A percentile compares a stretch with the other conserved stretches of the same genome.
Conservation (phyloP, 2,113 vertebrate genomes). For the Crotalus horridus region DNA sequence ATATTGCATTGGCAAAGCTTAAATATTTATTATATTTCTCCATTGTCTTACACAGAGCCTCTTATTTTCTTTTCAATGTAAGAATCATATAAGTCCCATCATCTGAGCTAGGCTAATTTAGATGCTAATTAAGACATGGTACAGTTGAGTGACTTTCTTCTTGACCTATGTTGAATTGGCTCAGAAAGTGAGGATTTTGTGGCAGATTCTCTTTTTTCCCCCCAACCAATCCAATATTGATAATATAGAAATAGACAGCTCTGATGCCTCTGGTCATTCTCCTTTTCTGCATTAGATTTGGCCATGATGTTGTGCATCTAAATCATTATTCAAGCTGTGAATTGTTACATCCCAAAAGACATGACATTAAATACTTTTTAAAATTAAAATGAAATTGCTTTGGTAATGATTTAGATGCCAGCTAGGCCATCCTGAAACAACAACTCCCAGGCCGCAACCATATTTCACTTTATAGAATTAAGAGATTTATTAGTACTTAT, state of each 20-base stretch:
- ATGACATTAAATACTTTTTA: background rate
- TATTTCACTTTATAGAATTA: background rate
- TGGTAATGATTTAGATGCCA: background rate
- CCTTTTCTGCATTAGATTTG: background rate
- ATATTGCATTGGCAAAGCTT: background rate
- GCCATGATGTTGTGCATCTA: background rate
- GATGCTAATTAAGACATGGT: background rate
- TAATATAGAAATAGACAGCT: background rate
- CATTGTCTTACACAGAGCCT: too few species aligned
- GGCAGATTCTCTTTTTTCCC: background rate
- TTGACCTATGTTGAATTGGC: background rate
- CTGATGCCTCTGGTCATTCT: background rate
- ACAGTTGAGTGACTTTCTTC: background rate
- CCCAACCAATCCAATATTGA: background rate
- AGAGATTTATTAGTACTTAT: background rate
- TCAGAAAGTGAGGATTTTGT: background rate
- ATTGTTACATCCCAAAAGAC: background rate
- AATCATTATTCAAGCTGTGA: background rate
- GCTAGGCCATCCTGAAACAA: background rate
- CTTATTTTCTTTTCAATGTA: background rate
- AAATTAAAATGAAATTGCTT: background rate
- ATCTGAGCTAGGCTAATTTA: background rate
- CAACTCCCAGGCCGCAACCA: background rate
- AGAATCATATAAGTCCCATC: background rate
- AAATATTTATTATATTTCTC: background rate